Evolutionary conservation across 2,888 invertebrate species (phyloP).

Genomic region (Caenorhabditis plicata): DNA sequence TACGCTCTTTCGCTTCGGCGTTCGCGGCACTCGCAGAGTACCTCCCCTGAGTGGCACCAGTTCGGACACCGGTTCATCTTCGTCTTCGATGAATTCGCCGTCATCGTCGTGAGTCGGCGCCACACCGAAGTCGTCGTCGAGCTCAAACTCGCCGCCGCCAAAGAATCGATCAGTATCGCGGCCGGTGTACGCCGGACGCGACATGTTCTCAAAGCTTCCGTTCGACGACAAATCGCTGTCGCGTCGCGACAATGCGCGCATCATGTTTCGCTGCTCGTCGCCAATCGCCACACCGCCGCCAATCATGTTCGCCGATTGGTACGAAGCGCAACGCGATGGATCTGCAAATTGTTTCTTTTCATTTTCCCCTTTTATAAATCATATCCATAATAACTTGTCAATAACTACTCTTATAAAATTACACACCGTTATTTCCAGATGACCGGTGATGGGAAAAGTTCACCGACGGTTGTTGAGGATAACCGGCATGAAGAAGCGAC

Average conservation of each 20-base stretch:
- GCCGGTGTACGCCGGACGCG: constrained; percentile 16
- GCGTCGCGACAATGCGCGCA: constrained; percentile 14
- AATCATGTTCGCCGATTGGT: not conserved
- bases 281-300: constrained; percentile 13
- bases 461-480: constrained; percentile 20
- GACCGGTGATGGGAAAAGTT: constrained; percentile 14
- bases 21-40: constrained; percentile 35
- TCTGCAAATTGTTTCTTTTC: not conserved
- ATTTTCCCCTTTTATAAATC: not conserved
- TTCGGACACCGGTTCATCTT: constrained; percentile 25
- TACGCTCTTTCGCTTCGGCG: constrained; percentile 30
- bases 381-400: not conserved
- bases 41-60: constrained; percentile 32
- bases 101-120: constrained; percentile 3
- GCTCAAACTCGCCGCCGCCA: constrained; percentile 30
- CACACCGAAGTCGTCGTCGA: constrained; percentile 12
- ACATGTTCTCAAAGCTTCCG: constrained; percentile 12
- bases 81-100: constrained; percentile 8
- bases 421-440: constrained; percentile 12
- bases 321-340: not conserved
- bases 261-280: constrained; percentile 13
- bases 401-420: not conserved
- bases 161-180: constrained; percentile 40
- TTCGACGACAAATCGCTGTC: constrained; percentile 17
- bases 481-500: constrained; percentile 27